Conservation (phyloP, 64 coral and sea anemone species). For the Dendrophyllia cribrosa region DNA sequence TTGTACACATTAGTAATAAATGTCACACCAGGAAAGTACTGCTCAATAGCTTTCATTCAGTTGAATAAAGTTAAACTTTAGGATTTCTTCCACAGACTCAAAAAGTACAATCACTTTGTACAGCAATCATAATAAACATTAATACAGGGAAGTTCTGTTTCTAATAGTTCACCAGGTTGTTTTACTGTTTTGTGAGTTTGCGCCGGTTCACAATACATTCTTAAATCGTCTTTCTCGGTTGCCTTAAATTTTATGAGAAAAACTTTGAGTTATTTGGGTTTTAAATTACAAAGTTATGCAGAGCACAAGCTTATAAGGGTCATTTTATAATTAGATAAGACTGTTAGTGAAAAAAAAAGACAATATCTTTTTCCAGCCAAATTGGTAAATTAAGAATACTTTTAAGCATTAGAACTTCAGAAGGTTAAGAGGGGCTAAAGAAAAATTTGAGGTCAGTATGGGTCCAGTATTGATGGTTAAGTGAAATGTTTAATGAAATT, state of each 20-base stretch:
- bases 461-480: background rate
- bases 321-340: slow-evolving; percentile 1
- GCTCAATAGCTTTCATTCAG: too few relatives aligned
- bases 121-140: too few relatives aligned
- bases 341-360: background rate
- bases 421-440: background rate
- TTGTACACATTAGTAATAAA: too few relatives aligned
- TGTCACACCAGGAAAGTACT: too few relatives aligned
- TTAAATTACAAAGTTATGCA: background rate
- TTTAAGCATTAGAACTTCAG: background rate
- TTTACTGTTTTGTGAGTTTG: background rate
- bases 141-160: too few relatives aligned
- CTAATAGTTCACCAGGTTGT: too few relatives aligned
- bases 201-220: background rate
- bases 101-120: too few relatives aligned
- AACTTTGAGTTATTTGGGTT: background rate
- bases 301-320: background rate
- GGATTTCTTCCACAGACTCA: too few relatives aligned
- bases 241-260: background rate
- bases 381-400: background rate
- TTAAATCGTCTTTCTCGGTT: background rate
- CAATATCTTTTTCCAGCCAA: slow-evolving; percentile 42
- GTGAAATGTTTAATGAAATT: slow-evolving; percentile 5
- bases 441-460: background rate
- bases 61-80: too few relatives aligned